Evolutionary conservation across 1,140 invertebrate genomes (phyloP).

Genomic region (Nephila pilipes): DNA sequence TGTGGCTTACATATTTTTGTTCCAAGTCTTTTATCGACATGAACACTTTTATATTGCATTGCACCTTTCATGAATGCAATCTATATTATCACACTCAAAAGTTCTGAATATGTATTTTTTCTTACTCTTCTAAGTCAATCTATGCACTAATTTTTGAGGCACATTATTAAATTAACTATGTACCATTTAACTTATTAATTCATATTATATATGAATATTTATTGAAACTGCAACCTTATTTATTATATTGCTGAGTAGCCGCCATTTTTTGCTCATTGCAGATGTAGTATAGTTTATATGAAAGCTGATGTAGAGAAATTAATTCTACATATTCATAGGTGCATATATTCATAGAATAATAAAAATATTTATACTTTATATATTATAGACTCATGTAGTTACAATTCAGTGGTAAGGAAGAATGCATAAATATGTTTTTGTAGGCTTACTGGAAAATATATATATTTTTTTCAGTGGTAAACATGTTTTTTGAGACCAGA

Average conservation of each 20-base stretch:
- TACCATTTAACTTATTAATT: constrained; percentile 1
- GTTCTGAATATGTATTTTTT: constrained; percentile 21
- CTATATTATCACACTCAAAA: constrained; percentile 34
- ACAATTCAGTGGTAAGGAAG: not conserved
- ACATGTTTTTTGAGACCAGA: constrained; percentile 10
- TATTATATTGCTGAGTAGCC: not conserved
- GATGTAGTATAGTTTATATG: constrained; percentile 20
- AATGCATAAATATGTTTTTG: not conserved
- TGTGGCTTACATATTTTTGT: not conserved
- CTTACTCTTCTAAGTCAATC: constrained; percentile 23
- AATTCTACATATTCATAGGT: constrained; percentile 2
- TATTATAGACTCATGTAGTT: constrained; percentile 8
- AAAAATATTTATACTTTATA: constrained; percentile 27
- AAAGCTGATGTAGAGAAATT: constrained; percentile 1
- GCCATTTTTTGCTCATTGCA: constrained; percentile 7
- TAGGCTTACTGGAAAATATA: constrained; percentile 2
- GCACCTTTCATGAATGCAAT: not conserved
- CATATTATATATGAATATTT: constrained; percentile 37
- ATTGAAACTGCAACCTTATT: not conserved
- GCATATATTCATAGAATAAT: constrained; percentile 36
- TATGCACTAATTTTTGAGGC: constrained; percentile 62
- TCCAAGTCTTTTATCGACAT: not conserved
- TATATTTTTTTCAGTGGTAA: constrained; percentile 11
- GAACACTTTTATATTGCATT: constrained; percentile 37
- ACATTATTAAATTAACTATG: constrained; percentile 7